A percentile compares a stretch with the other conserved stretches of the same genome.
Evolutionary conservation across 2,888 invertebrate genomes (phyloP).

Genomic region (Hemaris fuciformis): DNA sequence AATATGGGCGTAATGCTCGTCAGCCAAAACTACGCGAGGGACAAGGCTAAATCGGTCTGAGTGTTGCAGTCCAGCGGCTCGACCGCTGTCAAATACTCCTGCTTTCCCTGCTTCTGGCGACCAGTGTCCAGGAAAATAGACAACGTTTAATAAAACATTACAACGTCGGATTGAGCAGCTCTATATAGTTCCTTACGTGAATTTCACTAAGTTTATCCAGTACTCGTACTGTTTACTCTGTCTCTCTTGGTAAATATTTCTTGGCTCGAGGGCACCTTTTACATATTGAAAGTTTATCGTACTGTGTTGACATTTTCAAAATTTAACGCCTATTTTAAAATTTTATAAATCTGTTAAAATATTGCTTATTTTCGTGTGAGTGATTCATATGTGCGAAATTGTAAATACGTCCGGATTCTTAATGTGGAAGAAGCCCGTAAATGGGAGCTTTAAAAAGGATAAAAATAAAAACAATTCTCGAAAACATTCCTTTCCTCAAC

Average conservation of each 20-base stretch:
- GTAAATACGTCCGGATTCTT: neutral
- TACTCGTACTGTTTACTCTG: conserved; percentile 28
- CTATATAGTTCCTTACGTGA: conserved; percentile 41
- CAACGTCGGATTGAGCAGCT: conserved; percentile 12
- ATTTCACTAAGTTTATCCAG: conserved; percentile 39
- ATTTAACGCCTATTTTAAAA: neutral
- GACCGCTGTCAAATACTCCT: conserved; percentile 60
- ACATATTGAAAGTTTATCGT: neutral
- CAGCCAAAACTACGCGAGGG: conserved; percentile 71
- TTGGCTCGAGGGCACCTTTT: conserved; percentile 4
- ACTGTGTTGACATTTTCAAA: neutral
- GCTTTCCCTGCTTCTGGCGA: conserved; percentile 69
- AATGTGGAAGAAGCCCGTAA: conserved; percentile 33
- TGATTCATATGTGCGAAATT: no score
- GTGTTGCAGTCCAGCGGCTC: conserved; percentile 59
- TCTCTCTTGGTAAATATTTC: conserved; percentile 20
- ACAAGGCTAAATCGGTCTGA: conserved; percentile 76
- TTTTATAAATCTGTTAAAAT: neutral
- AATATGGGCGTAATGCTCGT: conserved; percentile 85
- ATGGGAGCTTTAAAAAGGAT: conserved; percentile 26
- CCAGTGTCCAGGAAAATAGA: conserved; percentile 58
- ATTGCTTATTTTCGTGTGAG: neutral
- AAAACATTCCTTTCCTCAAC: conserved; percentile 44
- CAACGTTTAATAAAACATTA: conserved; percentile 53
- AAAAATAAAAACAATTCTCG: conserved; percentile 22